These are phyloP conservation scores for Pelosia muscerda DNA, from an alignment of 2,888 invertebrate genomes.

Conservation along the genomic window DNA sequence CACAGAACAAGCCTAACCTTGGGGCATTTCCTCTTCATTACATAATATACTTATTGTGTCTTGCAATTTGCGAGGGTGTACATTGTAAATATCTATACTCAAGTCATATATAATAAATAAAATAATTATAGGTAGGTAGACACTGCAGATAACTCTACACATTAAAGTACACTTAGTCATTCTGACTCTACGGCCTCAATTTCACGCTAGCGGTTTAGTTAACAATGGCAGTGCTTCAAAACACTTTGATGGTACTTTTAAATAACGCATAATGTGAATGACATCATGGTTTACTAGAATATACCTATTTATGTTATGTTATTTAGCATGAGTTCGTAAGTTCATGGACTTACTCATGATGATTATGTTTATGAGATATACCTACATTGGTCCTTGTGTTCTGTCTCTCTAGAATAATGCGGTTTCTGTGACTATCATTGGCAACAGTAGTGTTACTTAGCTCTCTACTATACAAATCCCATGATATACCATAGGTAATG, in stretches of 20 bases:
- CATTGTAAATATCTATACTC: no score
- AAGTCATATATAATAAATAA: no score
- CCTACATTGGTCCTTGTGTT: neutral
- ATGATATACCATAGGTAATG: no score
- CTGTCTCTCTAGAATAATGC: neutral
- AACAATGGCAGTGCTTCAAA: conserved; percentile 2
- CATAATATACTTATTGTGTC: no score
- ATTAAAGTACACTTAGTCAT: conserved; percentile 2
- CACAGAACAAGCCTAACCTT: no score
- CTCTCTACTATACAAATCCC: neutral
- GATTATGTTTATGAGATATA: neutral
- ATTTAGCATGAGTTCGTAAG: neutral
- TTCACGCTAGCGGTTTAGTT: conserved; percentile 9
- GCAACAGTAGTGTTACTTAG: neutral
- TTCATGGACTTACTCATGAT: neutral
- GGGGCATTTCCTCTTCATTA: no score
- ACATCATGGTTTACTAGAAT: neutral
- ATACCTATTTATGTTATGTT: neutral
- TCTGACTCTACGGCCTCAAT: neutral
- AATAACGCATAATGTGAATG: conserved; percentile 7
- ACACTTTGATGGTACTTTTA: neutral
- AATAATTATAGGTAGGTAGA: neutral
- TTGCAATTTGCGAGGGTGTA: no score
- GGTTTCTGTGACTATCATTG: neutral
- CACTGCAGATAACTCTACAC: neutral